Evolutionary conservation across 2,797 vertebrate genomes (phyloP), one percentile per base, ranked within the genome.

Genomic region (Anableps anableps): DNA sequence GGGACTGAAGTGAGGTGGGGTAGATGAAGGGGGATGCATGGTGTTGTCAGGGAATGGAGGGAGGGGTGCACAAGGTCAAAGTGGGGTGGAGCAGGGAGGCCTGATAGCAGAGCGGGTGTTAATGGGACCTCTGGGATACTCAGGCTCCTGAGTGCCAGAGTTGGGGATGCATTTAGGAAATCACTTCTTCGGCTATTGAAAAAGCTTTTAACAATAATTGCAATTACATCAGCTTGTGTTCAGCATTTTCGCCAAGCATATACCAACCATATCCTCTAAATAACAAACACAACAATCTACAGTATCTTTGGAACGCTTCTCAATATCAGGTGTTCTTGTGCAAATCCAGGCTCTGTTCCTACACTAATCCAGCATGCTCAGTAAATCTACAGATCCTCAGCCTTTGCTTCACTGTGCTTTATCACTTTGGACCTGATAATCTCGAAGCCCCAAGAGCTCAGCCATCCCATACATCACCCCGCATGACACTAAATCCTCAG

Each of bases 381-480:
- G 77, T 87, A 84, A 81, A 80, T 80, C 86, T 75, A 45, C 80
- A 82, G 36, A 73, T 82, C 86, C 38, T 47, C 72, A 75, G 85
- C 80, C 82, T 79, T 86, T 62, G 64, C 83, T 81, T 77, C 73
- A 11, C 47, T 29, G 43, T 87, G 82, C 79, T 91, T 92, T 89
- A 90, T 91, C 88, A 85, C 86, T 87, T 88, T 86, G 85, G 82
- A 88, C 72, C 74, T 78, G 77, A 73, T 93, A 85, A 87, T 90
- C 88, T 80, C 9, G 45, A 80, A 89, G 70, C 80, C 73, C 75
- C 51, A 73, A n/a, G 77, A 83, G 80, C 71, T 90, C 87, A 90
- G 86, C 88, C 85, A 86, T 83, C 87, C 80, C 83, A 87, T 89
- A 88, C 83, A 91, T 91, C 92, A 91, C 51, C 68, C 41, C 9